Evolutionary conservation across 1,140 invertebrate species (phyloP).

Genomic region (Drosophila sp.): DNA sequence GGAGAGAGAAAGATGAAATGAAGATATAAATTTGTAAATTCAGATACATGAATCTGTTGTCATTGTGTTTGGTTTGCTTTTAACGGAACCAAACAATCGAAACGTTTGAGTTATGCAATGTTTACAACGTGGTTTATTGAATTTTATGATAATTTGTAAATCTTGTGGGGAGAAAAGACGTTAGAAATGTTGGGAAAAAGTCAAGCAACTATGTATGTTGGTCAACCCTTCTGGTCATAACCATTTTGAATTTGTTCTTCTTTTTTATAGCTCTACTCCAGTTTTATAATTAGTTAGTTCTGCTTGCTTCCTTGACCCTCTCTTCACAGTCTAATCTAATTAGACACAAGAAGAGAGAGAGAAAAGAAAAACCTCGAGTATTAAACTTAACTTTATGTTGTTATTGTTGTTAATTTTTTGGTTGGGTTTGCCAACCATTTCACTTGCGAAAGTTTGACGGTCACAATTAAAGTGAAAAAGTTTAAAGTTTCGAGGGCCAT

Average conservation of each 20-base stretch:
- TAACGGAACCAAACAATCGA: slow-evolving; percentile 9
- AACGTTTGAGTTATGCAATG: slow-evolving; percentile 11
- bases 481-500: slow-evolving; percentile 18
- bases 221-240: not conserved
- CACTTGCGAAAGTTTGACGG: slow-evolving; percentile 21
- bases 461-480: slow-evolving; percentile 16
- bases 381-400: not conserved
- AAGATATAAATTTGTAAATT: slow-evolving; percentile 8
- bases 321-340: slow-evolving; percentile 15
- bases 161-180: not conserved
- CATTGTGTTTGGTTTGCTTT: slow-evolving; percentile 16
- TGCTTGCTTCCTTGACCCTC: slow-evolving; percentile 6
- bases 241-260: not conserved
- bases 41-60: slow-evolving; percentile 13
- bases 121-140: slow-evolving; percentile 11
- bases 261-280: slow-evolving; percentile 6
- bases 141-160: not conserved
- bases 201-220: not conserved
- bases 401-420: not conserved
- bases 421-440: slow-evolving; percentile 12
- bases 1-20: not conserved
- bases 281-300: slow-evolving; percentile 19
- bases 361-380: not conserved
- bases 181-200: not conserved
- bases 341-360: not conserved